These are phyloP conservation scores for Dioctria linearis DNA, from an alignment of 2,888 invertebrate genomes.

Conservation along the genomic window DNA sequence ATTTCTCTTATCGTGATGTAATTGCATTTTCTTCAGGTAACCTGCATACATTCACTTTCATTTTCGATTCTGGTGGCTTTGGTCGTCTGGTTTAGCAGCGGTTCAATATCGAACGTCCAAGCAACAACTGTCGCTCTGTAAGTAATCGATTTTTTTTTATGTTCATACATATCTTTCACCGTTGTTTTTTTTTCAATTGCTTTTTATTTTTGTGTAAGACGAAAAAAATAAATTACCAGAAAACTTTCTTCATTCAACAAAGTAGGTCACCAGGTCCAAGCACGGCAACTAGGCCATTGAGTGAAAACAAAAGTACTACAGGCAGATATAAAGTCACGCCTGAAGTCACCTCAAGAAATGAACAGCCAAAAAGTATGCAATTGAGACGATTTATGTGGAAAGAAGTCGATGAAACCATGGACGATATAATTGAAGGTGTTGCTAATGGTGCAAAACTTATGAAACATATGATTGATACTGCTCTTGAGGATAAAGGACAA, in stretches of 20 bases:
- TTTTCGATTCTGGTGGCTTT: conserved; percentile 35
- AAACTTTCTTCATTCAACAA: background rate
- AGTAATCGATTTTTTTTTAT: conserved; percentile 19
- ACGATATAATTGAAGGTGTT: conserved; percentile 63
- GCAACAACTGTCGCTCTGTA: conserved; percentile 6
- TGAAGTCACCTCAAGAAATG: background rate
- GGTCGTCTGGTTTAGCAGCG: conserved; percentile 16
- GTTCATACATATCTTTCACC: conserved; percentile 11
- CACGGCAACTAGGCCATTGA: conserved; percentile 2
- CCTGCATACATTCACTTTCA: conserved; percentile 35
- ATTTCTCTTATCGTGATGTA: conserved; percentile 17
- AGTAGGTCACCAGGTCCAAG: conserved; percentile 30
- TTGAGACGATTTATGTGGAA: conserved; percentile 70
- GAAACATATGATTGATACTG: conserved; percentile 62
- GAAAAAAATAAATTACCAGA: background rate
- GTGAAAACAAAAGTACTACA: conserved; percentile 20
- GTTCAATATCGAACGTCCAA: background rate
- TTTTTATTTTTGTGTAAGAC: background rate
- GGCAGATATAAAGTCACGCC: background rate
- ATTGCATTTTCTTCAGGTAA: conserved; percentile 14
- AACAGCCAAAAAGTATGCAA: conserved; percentile 63
- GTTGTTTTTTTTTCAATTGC: background rate
- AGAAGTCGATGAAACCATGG: conserved; percentile 67
- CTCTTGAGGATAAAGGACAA: background rate
- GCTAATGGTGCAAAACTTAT: conserved; percentile 64